Conservation (phyloP, 2,797 vertebrate species). For the Oceanodroma leucorhoa region DNA sequence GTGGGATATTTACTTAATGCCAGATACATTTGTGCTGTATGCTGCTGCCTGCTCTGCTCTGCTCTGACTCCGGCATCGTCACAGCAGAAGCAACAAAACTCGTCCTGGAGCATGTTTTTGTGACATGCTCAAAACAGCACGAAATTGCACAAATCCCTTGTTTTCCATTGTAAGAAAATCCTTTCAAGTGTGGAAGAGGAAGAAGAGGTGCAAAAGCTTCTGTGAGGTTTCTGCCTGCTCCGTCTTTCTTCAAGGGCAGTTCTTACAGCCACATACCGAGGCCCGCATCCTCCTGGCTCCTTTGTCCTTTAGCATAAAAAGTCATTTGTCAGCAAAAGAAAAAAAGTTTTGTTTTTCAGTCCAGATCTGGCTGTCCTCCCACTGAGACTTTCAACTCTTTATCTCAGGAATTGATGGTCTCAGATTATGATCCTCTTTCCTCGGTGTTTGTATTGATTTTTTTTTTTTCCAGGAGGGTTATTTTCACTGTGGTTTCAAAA, state of each 20-base stretch:
- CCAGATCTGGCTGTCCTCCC: slow-evolving; percentile 40
- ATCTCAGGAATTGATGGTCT: slow-evolving; percentile 55
- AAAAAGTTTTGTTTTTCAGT: slow-evolving; percentile 34
- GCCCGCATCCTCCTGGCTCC: not conserved
- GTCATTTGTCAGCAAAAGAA: slow-evolving; percentile 48
- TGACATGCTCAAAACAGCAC: not conserved
- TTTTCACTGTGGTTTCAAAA: slow-evolving; percentile 58
- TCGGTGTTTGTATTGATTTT: slow-evolving; percentile 53
- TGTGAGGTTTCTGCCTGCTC: not conserved
- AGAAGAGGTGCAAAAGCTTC: not conserved
- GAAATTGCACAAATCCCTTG: not conserved
- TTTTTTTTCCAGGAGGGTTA: slow-evolving; percentile 45
- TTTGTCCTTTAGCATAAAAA: slow-evolving; percentile 20
- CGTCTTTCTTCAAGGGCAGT: not conserved
- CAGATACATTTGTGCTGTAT: accelerated
- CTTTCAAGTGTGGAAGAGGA: not conserved
- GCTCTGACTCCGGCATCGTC: not conserved
- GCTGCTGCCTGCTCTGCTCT: not conserved
- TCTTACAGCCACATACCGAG: not conserved
- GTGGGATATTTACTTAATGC: not conserved
- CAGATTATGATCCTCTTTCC: slow-evolving; percentile 33
- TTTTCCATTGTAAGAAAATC: not conserved
- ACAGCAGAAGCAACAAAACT: not conserved
- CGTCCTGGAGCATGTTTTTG: not conserved
- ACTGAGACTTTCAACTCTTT: slow-evolving; percentile 44